Evolutionary conservation across 2,888 invertebrate species (phyloP), one percentile per base, ranked within the genome.

Genomic region (Mechanitis mazaeus): DNA sequence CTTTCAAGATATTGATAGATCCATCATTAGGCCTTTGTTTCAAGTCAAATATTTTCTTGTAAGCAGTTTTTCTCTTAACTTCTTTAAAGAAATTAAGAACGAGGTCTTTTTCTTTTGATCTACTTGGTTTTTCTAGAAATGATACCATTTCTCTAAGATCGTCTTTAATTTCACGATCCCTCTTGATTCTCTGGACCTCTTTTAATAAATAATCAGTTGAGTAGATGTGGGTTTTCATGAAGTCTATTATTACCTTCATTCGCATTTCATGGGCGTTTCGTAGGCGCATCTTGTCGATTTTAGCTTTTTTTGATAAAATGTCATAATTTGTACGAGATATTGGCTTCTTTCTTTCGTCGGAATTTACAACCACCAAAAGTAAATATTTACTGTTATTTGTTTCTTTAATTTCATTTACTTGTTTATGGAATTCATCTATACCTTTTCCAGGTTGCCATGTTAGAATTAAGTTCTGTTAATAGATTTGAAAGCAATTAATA

Each of bases 171-270:
- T 38, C 20, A 1, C 67, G 66, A 0, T 70, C 64, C 3, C 42
- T 60, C 33, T 64, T 42, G 3, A 83, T 81, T 50, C 80, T 74
- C 47, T 69, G 45, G 58, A 83, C 69, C 72, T 84, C 81, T 0
- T 71, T 58, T 46, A 76, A 74, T 2, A 83, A 69, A 68, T 80
- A 81, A 9, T 72, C 66, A 0, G 81, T 76, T 0, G 72, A 63
- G 60, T 33, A 5, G 65, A 69, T 54, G 47, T 73, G 68, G 0
- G 66, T 56, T 28, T 65, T 54, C 58, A 81, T 65, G 47, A 75
- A 80, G 0, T 70, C 58, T 0, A 58, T 60, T 2, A 83, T 58
- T 60, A 73, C 71, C 2, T 63, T 59, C 6, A 75, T 61, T 67
- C 73, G 75, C 3, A n/a, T 54, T 3, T 63, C 46, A 31, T 77